Base-by-base conservation (phyloP, 2,113 vertebrate species). In the Cnemophilus loriae region DNA sequence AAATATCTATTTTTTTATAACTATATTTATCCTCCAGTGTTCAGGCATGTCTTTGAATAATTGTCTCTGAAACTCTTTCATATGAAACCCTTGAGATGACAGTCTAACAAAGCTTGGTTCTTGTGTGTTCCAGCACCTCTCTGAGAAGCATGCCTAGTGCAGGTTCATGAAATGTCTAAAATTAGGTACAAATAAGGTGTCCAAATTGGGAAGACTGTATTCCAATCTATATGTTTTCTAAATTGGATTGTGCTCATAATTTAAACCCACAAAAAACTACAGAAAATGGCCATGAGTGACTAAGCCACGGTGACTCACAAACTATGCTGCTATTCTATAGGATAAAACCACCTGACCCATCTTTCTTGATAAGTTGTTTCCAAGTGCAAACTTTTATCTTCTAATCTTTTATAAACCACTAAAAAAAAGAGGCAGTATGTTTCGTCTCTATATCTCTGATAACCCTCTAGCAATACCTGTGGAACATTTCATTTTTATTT, bases 371-470 rank as follows among this genome's bases (percentile, higher is more conserved):
- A 47, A 50, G 14, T 46, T 69, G 9, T 71, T 90, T 83, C 26
- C 10, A 59, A 17, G 37, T 83, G 7, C 8, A 83, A 65, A 84
- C 11, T 46, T 76, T 64, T 65, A 20, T 73, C 53, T 88, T 86
- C 46, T 33, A 42, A 49, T 84, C 23, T 35, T 94, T 44, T 28
- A 41, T n/a, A n/a, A 5, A 28, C 11, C 6, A 33, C 14, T 30
- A 10, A 5, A 5, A 20, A 16, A 28, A 42, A 44, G 57, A 28
- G 0, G 1, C 22, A 35, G 7, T 28, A 6, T 35, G 7, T 35
- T 74, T 68, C 59, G 10, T 50, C 16, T n/a, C n/a, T n/a, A n/a
- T n/a, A n/a, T n/a, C n/a, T 55, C 39, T 79, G n/a, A 22, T 86
- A 71, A 21, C 9, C 17, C 6, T 85, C n/a, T 55, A 81, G n/a